Base-by-base conservation (phyloP, 1,140 invertebrate genomes). In the Diabrotica virgifera region DNA sequence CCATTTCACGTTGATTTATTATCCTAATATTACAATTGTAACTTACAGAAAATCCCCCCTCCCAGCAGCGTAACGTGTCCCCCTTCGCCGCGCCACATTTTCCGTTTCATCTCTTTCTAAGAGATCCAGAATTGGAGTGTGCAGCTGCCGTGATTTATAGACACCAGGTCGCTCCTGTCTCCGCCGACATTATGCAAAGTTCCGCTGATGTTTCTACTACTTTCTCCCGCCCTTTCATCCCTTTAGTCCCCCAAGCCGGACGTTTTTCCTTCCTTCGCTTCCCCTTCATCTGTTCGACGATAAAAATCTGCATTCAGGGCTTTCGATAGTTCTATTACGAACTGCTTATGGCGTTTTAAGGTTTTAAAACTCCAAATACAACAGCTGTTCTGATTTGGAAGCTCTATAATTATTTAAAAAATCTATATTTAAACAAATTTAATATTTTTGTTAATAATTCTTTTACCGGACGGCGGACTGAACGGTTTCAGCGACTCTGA, bases 101-200 rank as follows among this genome's bases (percentile, higher is more conserved):
- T 46, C 40, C 40, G 40, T 46, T 46, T 46, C 40, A 46, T 46
- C 40, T 46, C 40, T 46, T 46, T 46, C 40, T 46, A 46, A 46
- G n/a, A 46, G 40, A n/a, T 46, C n/a, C 40, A 52, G 53, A 11
- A 54, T 62, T 69, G 64, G 62, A 68, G 63, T 63, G 54, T 70
- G 69, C 71, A 69, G 69, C 67, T 66, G 67, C 56, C 63, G 64
- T 77, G 74, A 77, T 77, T 77, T 77, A 77, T 76, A 69, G 68
- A 64, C 67, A 70, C 70, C 74, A 76, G 73, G 69, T 70, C 70
- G 70, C 66, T 62, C 72, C 73, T 76, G 74, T 77, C 76, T 77
- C 72, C 76, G 71, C 65, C 69, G 73, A 77, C 76, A 77, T 77
- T 77, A 77, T 77, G 76, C 76, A 77, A 77, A 77, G 76, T 77